phyloP scores from a whole-genome alignment of 2,113 vertebrate genomes.

The Henicopernis longicauda region DNA sequence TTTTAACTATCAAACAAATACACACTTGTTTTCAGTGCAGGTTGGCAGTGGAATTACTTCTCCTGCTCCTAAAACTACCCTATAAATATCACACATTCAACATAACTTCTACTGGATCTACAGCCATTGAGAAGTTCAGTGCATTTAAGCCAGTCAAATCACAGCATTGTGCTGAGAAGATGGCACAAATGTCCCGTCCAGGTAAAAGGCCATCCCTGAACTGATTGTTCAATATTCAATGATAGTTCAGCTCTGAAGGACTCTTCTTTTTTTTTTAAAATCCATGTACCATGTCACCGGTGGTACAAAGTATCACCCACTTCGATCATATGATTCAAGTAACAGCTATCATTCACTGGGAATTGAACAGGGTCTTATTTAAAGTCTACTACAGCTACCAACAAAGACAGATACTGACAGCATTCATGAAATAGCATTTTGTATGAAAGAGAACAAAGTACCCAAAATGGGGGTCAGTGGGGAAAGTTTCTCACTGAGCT shows the following conservation, averaged over 20 bases:
- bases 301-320: not conserved
- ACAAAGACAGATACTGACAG: not conserved
- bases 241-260: slow-evolving; percentile 13
- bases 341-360: not conserved
- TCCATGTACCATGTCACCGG: not conserved
- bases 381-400: not conserved
- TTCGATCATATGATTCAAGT: not conserved
- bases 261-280: not conserved
- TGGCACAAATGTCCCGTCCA: not conserved
- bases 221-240: not conserved
- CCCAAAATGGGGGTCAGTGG: not conserved
- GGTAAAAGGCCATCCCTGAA: not conserved
- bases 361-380: not conserved
- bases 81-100: slow-evolving; percentile 15
- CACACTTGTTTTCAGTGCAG: not conserved
- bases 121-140: slow-evolving; percentile 16
- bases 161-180: slow-evolving; percentile 48
- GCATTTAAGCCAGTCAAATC: slow-evolving; percentile 16
- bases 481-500: not conserved
- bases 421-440: not conserved
- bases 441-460: not conserved
- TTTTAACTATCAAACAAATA: slow-evolving; percentile 31
- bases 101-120: not conserved
- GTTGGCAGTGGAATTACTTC: slow-evolving; percentile 15
- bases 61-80: slow-evolving; percentile 8